Evolutionary conservation across 2,888 invertebrate species (phyloP).

Genomic region (Chalcis sispes): DNA sequence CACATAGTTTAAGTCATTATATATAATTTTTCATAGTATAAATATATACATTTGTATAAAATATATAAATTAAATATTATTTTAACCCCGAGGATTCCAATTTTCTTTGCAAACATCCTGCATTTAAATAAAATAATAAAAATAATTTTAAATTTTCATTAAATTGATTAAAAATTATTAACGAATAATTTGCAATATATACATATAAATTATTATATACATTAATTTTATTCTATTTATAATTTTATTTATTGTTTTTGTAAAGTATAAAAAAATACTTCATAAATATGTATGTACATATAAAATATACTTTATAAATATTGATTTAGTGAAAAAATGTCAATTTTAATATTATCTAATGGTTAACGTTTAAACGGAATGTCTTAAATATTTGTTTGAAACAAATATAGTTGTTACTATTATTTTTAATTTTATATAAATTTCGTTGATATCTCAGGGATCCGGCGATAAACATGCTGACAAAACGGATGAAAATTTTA

Average conservation of each 20-base stretch:
- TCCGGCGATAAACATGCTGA: slow-evolving; percentile 19
- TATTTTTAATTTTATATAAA: slow-evolving; percentile 35
- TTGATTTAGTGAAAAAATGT: slow-evolving; percentile 36
- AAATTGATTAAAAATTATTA: slow-evolving; percentile 32
- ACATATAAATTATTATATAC: slow-evolving; percentile 7
- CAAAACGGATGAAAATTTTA: slow-evolving; percentile 15
- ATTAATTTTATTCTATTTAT: slow-evolving; percentile 8
- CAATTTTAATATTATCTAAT: slow-evolving; percentile 45
- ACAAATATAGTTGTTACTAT: slow-evolving; percentile 31
- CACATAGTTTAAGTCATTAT: slow-evolving; percentile 69
- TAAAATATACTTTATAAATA: slow-evolving; percentile 37
- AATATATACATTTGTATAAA: slow-evolving; percentile 60
- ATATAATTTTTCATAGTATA: slow-evolving; percentile 69
- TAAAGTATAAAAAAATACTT: slow-evolving; percentile 25
- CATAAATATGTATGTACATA: too few species aligned
- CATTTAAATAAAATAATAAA: slow-evolving; percentile 14
- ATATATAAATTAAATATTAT: slow-evolving; percentile 49
- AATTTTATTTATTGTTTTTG: slow-evolving; percentile 12
- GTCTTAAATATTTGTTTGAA: too few species aligned
- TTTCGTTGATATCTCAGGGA: slow-evolving; percentile 31
- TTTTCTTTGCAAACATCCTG: slow-evolving; percentile 18
- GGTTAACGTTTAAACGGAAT: slow-evolving; percentile 66
- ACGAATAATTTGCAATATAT: slow-evolving; percentile 24
- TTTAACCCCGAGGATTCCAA: slow-evolving; percentile 31
- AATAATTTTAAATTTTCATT: slow-evolving; percentile 14